Percentiles rank a stretch among this genome's conserved stretches.
Evolutionary conservation across 2,888 invertebrate genomes (phyloP).

Genomic region (Phania funesta): DNA sequence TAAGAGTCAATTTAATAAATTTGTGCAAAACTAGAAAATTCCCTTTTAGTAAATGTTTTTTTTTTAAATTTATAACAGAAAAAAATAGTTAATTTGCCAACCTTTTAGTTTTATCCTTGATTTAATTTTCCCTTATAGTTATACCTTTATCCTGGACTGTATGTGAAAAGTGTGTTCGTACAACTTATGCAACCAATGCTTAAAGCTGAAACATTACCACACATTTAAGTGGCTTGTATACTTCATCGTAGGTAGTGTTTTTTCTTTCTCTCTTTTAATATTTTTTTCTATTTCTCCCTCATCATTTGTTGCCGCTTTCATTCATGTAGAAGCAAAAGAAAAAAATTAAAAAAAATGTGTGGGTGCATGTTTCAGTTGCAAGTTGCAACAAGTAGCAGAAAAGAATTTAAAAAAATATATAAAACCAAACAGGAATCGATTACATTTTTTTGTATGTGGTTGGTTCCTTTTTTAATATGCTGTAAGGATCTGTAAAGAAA

Average conservation of each 20-base stretch:
- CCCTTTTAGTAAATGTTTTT: too few relatives aligned
- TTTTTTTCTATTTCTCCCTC: neutral
- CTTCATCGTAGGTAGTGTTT: constrained; percentile 13
- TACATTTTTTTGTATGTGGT: constrained; percentile 50
- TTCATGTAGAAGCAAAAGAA: neutral
- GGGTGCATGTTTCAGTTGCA: constrained; percentile 20
- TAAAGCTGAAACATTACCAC: constrained; percentile 64
- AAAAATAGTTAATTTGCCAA: too few relatives aligned
- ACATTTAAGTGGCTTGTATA: constrained; percentile 66
- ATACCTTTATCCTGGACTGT: neutral
- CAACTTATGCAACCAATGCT: constrained; percentile 64
- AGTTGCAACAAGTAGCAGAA: constrained; percentile 44
- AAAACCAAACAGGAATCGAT: constrained; percentile 57
- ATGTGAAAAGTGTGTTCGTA: neutral
- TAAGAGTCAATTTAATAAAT: too few relatives aligned
- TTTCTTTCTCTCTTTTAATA: neutral
- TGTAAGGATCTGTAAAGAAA: constrained; percentile 15
- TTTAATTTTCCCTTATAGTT: neutral
- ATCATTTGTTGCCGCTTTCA: neutral
- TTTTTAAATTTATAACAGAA: too few relatives aligned
- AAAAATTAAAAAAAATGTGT: constrained; percentile 3
- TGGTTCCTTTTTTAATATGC: constrained; percentile 23
- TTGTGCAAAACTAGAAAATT: too few relatives aligned
- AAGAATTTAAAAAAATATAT: neutral
- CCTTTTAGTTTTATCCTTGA: too few relatives aligned